Evolutionary conservation across 1,140 invertebrate species (phyloP).

Genomic region (Diachasmimorpha longicaudata): DNA sequence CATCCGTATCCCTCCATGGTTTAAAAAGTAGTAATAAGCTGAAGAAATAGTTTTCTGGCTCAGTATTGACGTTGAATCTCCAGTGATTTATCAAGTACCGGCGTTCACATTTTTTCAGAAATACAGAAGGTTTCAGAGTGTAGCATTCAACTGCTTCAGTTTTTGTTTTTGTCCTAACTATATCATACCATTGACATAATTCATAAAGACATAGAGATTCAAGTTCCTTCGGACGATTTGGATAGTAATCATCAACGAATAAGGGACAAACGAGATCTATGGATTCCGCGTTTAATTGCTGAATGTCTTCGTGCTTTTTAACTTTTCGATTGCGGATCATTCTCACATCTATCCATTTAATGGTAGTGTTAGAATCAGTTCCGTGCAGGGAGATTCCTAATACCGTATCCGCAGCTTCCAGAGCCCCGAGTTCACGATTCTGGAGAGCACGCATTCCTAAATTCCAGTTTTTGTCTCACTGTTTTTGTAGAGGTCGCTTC

Average conservation of each 20-base stretch:
- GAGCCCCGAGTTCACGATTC: conserved; percentile 35
- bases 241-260: conserved; percentile 25
- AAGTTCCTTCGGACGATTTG: conserved; percentile 3
- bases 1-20: conserved; percentile 8
- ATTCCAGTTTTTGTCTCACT: conserved; percentile 30
- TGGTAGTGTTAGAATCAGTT: too few relatives aligned
- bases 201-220: not conserved
- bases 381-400: too few relatives aligned
- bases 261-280: conserved; percentile 33
- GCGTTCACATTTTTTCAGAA: conserved; percentile 33
- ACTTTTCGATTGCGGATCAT: conserved; percentile 30
- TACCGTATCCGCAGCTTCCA: conserved; percentile 34
- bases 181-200: conserved; percentile 13
- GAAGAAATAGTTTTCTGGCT: conserved; percentile 44
- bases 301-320: conserved; percentile 30
- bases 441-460: conserved; percentile 30
- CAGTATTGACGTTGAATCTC: conserved; percentile 29
- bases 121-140: conserved; percentile 22
- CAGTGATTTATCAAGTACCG: conserved; percentile 42
- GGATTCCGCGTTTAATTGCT: conserved; percentile 18
- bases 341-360: conserved; percentile 38
- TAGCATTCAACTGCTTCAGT: conserved; percentile 24
- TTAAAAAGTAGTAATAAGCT: conserved; percentile 24
- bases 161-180: conserved; percentile 28
- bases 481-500: conserved; percentile 33